These are phyloP conservation scores for Pithys albifrons DNA, from an alignment of 2,113 vertebrate species.

Conservation along the genomic window DNA sequence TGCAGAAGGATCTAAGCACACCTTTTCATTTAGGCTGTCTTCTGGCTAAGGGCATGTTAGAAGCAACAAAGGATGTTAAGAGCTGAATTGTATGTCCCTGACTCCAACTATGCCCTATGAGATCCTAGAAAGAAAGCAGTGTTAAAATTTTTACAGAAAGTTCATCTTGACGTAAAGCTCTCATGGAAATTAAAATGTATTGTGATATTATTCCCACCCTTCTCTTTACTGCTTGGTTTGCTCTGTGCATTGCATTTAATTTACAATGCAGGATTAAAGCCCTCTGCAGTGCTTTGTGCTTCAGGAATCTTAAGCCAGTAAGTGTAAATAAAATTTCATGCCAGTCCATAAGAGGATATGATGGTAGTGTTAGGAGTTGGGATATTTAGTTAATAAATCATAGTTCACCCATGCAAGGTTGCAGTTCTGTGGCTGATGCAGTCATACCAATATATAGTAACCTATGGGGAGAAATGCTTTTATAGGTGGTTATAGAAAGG, in stretches of 20 bases:
- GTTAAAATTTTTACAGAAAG: background rate
- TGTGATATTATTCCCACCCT: background rate
- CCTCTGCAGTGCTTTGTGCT: conserved; percentile 49
- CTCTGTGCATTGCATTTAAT: background rate
- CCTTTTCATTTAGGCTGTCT: background rate
- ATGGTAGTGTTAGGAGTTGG: conserved; percentile 18
- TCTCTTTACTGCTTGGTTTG: background rate
- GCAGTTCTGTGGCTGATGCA: background rate
- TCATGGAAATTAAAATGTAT: background rate
- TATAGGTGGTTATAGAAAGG: background rate
- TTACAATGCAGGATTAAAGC: conserved; percentile 20
- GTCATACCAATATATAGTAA: background rate
- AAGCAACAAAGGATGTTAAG: background rate
- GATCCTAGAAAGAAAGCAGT: background rate
- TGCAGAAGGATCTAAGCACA: background rate
- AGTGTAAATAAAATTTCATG: conserved; percentile 65
- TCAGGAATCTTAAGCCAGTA: conserved; percentile 42
- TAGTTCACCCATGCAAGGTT: conserved; percentile 41
- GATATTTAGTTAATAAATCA: conserved; percentile 63
- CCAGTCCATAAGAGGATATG: conserved; percentile 36
- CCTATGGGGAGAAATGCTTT: background rate
- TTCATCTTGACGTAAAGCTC: background rate
- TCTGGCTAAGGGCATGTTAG: background rate
- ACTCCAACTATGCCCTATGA: background rate
- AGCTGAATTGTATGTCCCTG: background rate